Conservation (phyloP, 2,888 invertebrate species). For the Melanostoma scalare region DNA sequence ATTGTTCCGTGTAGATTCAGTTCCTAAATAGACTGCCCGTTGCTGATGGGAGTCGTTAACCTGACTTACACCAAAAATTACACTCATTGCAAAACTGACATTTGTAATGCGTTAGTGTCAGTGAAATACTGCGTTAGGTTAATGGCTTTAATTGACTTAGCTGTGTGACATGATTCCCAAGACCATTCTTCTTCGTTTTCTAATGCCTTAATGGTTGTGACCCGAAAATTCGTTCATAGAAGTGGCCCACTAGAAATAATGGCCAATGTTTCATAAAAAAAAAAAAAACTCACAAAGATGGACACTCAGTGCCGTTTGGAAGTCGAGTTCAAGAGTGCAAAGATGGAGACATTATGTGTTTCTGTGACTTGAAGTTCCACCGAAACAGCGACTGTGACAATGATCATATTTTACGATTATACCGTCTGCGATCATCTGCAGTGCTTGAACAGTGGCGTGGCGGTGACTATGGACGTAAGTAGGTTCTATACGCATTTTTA, state of each 20-base stretch:
- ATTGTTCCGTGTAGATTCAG: constrained; percentile 39
- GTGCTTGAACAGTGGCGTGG: constrained; percentile 14
- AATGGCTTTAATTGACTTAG: constrained; percentile 65
- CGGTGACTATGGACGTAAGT: not conserved
- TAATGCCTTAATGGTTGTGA: constrained; percentile 43
- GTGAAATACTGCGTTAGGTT: constrained; percentile 49
- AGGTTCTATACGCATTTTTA: constrained; percentile 40
- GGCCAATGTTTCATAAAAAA: constrained; percentile 42
- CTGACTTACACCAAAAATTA: constrained; percentile 51
- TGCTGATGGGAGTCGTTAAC: constrained; percentile 57
- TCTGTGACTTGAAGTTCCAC: constrained; percentile 58
- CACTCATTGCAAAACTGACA: constrained; percentile 43
- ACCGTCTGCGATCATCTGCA: constrained; percentile 26
- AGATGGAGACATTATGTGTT: constrained; percentile 63
- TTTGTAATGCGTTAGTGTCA: constrained; percentile 49
- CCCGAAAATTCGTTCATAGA: constrained; percentile 65
- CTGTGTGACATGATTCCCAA: constrained; percentile 69
- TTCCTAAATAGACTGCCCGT: constrained; percentile 54
- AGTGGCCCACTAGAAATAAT: constrained; percentile 37
- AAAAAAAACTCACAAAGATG: constrained; percentile 1
- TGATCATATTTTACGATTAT: constrained; percentile 67
- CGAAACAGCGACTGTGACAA: constrained; percentile 66
- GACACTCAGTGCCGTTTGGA: constrained; percentile 55
- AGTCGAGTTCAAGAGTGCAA: constrained; percentile 68
- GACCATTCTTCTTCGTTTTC: constrained; percentile 38